Evolutionary conservation across 2,888 invertebrate genomes (phyloP).

Genomic region (Drosophila differens): DNA sequence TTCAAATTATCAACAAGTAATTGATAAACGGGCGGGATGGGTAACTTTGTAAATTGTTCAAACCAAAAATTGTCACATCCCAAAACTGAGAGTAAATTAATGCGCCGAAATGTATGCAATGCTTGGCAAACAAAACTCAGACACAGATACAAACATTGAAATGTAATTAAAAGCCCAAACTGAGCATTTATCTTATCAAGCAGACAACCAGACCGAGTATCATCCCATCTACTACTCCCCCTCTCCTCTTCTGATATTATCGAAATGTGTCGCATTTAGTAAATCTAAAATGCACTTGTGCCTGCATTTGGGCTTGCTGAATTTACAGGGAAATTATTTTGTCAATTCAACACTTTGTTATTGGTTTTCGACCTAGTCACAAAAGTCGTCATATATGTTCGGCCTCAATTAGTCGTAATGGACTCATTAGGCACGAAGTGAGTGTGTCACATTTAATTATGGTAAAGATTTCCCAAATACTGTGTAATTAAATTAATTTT

Average conservation of each 20-base stretch:
- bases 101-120: conserved; percentile 46
- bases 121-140: conserved; percentile 22
- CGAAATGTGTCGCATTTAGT: conserved; percentile 70
- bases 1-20: conserved; percentile 12
- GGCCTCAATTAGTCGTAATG: conserved; percentile 60
- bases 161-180: conserved; percentile 75
- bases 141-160: conserved; percentile 67
- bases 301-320: conserved; percentile 15
- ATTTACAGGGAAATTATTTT: conserved; percentile 65
- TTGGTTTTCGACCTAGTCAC: conserved; percentile 28
- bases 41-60: conserved; percentile 9
- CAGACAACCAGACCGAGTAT: conserved; percentile 25
- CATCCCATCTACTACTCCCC: background rate
- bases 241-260: conserved; percentile 47
- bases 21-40: background rate
- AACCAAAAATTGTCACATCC: conserved; percentile 35
- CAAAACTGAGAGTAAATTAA: conserved; percentile 50
- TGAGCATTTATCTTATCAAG: conserved; percentile 56
- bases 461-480: conserved; percentile 3
- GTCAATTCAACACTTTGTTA: conserved; percentile 63
- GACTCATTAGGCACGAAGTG: conserved; percentile 48
- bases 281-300: conserved; percentile 63
- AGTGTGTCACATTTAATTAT: conserved; percentile 58
- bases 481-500: conserved; percentile 36
- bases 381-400: conserved; percentile 35